Evolutionary conservation across 2,888 invertebrate species (phyloP).

Genomic region (Drymonia ruficornis): DNA sequence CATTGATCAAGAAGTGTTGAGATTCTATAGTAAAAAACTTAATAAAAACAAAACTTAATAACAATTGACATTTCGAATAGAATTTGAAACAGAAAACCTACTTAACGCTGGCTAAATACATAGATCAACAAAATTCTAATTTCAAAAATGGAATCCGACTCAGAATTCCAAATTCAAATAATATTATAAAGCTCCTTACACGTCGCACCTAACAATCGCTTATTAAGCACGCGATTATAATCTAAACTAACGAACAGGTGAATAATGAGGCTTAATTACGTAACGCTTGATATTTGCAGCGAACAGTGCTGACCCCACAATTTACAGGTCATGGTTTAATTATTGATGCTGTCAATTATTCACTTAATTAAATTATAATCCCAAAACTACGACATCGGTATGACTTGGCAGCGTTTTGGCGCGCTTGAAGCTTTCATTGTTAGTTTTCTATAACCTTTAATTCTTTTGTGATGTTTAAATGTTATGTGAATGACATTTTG

Average conservation of each 20-base stretch:
- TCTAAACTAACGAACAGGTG: constrained; percentile 5
- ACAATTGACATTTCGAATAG: too few relatives aligned
- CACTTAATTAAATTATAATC: constrained; percentile 54
- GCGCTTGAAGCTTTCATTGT: constrained; percentile 2
- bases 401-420: constrained; percentile 8
- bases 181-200: neutral
- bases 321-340: constrained; percentile 46
- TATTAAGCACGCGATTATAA: constrained; percentile 3
- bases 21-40: too few relatives aligned
- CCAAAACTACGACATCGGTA: constrained; percentile 42
- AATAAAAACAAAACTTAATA: too few relatives aligned
- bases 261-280: constrained; percentile 6
- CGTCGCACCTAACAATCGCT: constrained; percentile 3
- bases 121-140: neutral
- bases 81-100: too few relatives aligned
- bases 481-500: constrained; percentile 8
- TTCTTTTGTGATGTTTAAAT: constrained; percentile 5
- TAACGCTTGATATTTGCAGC: constrained; percentile 15
- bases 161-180: constrained; percentile 3
- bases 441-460: constrained; percentile 28
- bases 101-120: too few relatives aligned
- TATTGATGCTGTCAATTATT: constrained; percentile 61
- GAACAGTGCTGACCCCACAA: constrained; percentile 30
- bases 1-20: too few relatives aligned
- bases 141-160: neutral